These are phyloP conservation scores for Chironomus striatipennis DNA, from an alignment of 1,140 invertebrate species.

Conservation along the genomic window DNA sequence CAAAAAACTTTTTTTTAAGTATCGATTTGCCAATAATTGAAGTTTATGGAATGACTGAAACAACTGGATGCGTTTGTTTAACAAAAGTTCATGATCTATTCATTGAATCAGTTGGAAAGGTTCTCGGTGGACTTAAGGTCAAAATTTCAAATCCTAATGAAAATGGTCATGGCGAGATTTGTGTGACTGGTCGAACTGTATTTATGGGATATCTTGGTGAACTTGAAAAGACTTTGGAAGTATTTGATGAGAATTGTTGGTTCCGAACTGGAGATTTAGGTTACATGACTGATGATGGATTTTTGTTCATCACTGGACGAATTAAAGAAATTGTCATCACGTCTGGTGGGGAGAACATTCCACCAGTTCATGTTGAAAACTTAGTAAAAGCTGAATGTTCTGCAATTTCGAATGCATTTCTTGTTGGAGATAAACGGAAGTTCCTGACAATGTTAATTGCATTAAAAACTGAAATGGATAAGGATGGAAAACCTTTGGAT, in stretches of 20 bases:
- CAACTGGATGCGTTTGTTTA: background rate
- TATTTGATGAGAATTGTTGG: conserved; percentile 68
- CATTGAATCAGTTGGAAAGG: conserved; percentile 54
- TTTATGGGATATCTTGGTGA: conserved; percentile 87
- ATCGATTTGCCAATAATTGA: background rate
- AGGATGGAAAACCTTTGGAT: conserved; percentile 60
- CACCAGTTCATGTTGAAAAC: too few species aligned
- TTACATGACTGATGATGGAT: conserved; percentile 57
- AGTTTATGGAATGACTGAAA: background rate
- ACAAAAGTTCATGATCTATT: background rate
- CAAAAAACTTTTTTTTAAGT: conserved; percentile 33
- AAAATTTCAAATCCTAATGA: conserved; percentile 58
- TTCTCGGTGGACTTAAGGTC: conserved; percentile 53
- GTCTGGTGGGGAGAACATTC: conserved; percentile 86
- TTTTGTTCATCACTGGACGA: conserved; percentile 72
- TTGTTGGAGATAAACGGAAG: conserved; percentile 80
- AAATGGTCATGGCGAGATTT: conserved; percentile 69
- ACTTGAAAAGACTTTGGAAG: too few species aligned
- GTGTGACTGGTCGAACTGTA: conserved; percentile 66
- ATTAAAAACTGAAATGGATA: conserved; percentile 65
- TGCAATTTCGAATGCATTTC: too few species aligned
- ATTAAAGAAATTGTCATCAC: conserved; percentile 85
- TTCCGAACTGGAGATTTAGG: conserved; percentile 74
- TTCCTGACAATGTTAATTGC: conserved; percentile 77
- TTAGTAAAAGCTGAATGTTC: too few species aligned